Conservation (phyloP, 1,140 invertebrate species). For the Oppia nitens region DNA sequence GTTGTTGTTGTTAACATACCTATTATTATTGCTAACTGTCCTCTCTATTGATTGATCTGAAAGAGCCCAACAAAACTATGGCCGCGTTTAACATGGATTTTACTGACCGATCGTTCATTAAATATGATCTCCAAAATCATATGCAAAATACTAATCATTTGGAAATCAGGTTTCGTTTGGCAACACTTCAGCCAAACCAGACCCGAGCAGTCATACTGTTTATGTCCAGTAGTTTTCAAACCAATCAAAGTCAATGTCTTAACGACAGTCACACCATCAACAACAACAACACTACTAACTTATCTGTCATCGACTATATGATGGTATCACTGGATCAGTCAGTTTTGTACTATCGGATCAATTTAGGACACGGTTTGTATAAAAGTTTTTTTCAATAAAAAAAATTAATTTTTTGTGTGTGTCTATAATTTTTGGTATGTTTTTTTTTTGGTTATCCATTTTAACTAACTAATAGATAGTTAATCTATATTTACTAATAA, state of each 20-base stretch:
- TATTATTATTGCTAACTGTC: too few relatives aligned
- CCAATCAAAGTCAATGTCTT: too few relatives aligned
- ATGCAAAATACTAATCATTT: not conserved
- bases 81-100: not conserved
- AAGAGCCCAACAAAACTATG: constrained; percentile 4
- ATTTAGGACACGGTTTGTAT: constrained; percentile 10
- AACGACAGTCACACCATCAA: not conserved
- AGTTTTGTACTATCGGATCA: not conserved
- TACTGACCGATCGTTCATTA: not conserved
- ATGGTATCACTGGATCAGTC: not conserved
- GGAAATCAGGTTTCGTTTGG: constrained; percentile 12
- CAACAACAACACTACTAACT: not conserved
- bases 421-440: too few relatives aligned
- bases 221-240: not conserved
- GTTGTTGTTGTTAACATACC: too few relatives aligned
- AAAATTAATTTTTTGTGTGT: too few relatives aligned
- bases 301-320: constrained; percentile 1
- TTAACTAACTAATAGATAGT: too few relatives aligned
- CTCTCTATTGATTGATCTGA: not conserved
- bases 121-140: constrained; percentile 1
- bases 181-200: not conserved
- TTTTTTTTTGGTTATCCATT: too few relatives aligned
- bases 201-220: constrained; percentile 1
- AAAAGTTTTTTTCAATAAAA: too few relatives aligned
- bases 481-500: too few relatives aligned